Evolutionary conservation across 1,140 invertebrate genomes (phyloP), one percentile per base, ranked within the genome.

Genomic region (Stegodyphus dumicola): DNA sequence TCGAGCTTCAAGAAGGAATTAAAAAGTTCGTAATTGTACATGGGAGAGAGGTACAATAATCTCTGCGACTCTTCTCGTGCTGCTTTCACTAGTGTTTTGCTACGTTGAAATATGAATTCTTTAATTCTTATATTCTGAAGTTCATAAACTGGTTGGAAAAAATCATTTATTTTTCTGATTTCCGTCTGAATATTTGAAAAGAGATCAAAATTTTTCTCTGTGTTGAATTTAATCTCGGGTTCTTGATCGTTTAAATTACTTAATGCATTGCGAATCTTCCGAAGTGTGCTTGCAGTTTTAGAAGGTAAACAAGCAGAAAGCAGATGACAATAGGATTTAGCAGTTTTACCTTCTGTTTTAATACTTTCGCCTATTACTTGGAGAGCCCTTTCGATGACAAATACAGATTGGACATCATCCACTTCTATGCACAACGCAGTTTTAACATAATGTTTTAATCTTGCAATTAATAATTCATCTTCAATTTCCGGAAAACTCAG

Each of bases 331-430:
- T 75, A 10, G 33, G 70, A 66, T 15, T 66, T 53, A 17, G 70
- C 66, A 15, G 53, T 52, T 7, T 15, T 65, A 6, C 54, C 60
- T 17, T 7, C 17, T 15, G 9, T 67, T 66, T 52, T 83, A 17
- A 83, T 11, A 48, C 60, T 7, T 7, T 75, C 71, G 7, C 71
- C 71, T 6, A 83, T 17, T 10, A 83, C 71, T 33, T 66, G 49
- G 9, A 83, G 71, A 15, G 56, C 49, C 9, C 80, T 74, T 67
- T 83, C 48, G 15, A 83, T 65, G 11, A 75, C 49, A 5, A 83
- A 33, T 53, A 75, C 15, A 3, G 48, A 18, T n/a, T 75, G 74
- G 0, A 17, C 10, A n/a, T 75, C 7, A 10, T 13, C 75, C 6
- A 54, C 6, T 6, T 6, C 15, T 13, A 66, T 5, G 7, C 54